Base-by-base conservation (phyloP, 1,140 invertebrate species). In the Conus betulinus region DNA sequence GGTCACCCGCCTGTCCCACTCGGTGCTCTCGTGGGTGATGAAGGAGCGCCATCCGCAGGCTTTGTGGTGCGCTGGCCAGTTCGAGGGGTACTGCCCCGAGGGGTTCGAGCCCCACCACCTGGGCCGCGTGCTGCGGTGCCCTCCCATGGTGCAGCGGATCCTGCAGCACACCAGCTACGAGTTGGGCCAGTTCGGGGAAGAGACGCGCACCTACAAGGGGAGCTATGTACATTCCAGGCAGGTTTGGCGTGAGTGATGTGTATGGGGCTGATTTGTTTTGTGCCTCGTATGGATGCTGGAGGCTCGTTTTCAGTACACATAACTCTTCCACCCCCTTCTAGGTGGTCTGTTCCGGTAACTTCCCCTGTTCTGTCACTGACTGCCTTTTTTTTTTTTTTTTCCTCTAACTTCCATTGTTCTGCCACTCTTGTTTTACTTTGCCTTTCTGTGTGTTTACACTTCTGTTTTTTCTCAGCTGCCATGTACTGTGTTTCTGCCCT, bases 11-110 rank as follows among this genome's bases (percentile, higher is more conserved):
- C 11, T 39, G 17, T 78, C 52, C 71, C 74, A 78, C n/a, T 10
- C 39, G 15, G n/a, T 55, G 25, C 39, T 87, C 4, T 13, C 6
- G 3, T 87, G 85, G 85, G 27, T 87, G 71, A 20, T 57, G 8
- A 27, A 87, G 52, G 7, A 15, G 11, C 52, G 85, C 23, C 55
- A 87, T 11, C 57, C 88, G 0, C 27, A 63, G 8, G 52, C 63
- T 87, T 25, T 90, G 27, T 90, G 89, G 89, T 90, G 89, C 57
- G 89, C 89, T 23, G 89, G 89, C 15, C 63, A 82, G 57, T 90
- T 88, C 78, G 63, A 83, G 55, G 85, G 63, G 13, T 84, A 25
- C 82, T 25, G 20, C 57, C 82, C 85, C n/a, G 60, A 55, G 6
- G 27, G 67, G 2, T 90, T 90, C 53, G 27, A 88, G 13, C 15